Conservation (phyloP, 2,797 vertebrate species). For the Apogon hyalosoma region DNA sequence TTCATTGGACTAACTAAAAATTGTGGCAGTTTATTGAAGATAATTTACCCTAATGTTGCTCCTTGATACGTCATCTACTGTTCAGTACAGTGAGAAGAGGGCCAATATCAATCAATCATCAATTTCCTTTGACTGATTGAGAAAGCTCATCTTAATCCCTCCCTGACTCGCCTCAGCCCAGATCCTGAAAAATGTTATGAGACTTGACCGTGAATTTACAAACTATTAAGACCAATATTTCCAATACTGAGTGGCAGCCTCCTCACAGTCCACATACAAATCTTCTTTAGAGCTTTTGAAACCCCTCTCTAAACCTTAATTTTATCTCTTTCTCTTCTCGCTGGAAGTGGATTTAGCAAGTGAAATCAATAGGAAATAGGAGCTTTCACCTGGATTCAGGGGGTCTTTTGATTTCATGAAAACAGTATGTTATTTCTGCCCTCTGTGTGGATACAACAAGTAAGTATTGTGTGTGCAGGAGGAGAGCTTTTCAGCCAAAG, state of each 20-base stretch:
- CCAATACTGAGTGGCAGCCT: slow-evolving; percentile 17
- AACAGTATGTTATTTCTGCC: slow-evolving; percentile 56
- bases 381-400: slow-evolving; percentile 62
- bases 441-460: slow-evolving; percentile 51
- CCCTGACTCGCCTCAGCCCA: slow-evolving; percentile 17
- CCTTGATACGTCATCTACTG: background rate
- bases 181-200: slow-evolving; percentile 1
- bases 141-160: slow-evolving; percentile 36
- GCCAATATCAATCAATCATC: slow-evolving; percentile 15
- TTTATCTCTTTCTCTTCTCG: slow-evolving; percentile 31
- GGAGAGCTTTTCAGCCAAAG: slow-evolving; percentile 11
- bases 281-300: slow-evolving; percentile 31
- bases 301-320: slow-evolving; percentile 52
- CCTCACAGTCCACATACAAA: slow-evolving; percentile 35
- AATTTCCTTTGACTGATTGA: slow-evolving; percentile 21
- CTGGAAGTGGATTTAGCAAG: slow-evolving; percentile 51
- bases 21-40: slow-evolving; percentile 1
- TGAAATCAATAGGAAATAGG: slow-evolving; percentile 68
- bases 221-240: slow-evolving; percentile 31
- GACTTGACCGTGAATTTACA: slow-evolving; percentile 15
- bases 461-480: slow-evolving; percentile 42
- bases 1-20: background rate
- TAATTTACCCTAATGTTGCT: slow-evolving; percentile 14
- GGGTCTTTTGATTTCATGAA: slow-evolving; percentile 64
- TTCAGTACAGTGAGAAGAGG: background rate